Conservation (phyloP, 2,888 invertebrate genomes). For the Eristalis pertinax region DNA sequence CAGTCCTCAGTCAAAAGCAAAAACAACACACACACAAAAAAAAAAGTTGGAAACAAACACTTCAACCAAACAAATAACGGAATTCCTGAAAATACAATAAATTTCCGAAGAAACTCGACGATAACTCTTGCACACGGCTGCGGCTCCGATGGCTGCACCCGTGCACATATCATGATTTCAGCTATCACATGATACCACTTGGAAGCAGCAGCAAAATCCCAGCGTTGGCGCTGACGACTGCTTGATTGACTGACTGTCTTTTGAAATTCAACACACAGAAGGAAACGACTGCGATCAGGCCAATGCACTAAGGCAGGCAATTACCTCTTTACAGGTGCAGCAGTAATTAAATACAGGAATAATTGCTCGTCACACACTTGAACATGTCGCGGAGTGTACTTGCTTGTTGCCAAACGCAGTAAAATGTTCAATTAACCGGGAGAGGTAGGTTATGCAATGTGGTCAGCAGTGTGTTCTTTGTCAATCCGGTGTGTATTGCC, state of each 20-base stretch:
- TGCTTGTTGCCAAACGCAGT: background rate
- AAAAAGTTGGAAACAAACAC: background rate
- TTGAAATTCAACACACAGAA: background rate
- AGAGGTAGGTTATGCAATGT: background rate
- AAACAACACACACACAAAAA: too few relatives aligned
- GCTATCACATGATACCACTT: background rate
- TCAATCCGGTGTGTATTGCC: background rate
- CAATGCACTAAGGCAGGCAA: background rate
- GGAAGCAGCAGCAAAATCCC: background rate
- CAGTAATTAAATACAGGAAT: background rate
- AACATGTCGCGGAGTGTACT: background rate
- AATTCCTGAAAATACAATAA: background rate
- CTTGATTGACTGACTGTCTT: background rate
- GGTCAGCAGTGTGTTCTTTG: background rate
- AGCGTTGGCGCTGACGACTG: background rate
- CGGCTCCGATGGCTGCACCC: background rate
- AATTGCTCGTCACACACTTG: background rate
- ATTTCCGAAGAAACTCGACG: background rate
- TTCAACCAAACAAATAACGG: background rate
- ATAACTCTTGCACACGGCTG: background rate
- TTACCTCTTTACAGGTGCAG: background rate
- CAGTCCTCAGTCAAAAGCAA: background rate
- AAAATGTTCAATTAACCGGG: background rate
- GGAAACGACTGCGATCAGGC: background rate
- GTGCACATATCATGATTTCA: background rate